These are phyloP conservation scores for Xanthia icteritia DNA, from an alignment of 2,888 invertebrate genomes.

Conservation along the genomic window DNA sequence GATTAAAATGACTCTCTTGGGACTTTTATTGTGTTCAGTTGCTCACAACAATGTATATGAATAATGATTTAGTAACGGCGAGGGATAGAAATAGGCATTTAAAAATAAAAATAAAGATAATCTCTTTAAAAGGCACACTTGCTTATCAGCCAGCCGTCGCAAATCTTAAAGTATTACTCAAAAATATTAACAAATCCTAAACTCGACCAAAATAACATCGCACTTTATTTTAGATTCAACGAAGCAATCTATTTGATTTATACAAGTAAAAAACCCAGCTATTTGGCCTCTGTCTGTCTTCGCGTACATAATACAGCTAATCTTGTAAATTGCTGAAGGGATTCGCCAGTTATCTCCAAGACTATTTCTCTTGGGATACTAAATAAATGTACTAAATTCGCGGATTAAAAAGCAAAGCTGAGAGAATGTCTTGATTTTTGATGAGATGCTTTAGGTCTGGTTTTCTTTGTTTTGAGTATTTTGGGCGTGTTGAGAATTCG, in stretches of 20 bases:
- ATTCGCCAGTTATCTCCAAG: constrained; percentile 61
- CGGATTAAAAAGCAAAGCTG: constrained; percentile 62
- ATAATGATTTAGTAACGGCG: not conserved
- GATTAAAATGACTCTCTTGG: constrained; percentile 7
- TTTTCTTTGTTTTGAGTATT: constrained; percentile 33
- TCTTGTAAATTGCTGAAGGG: constrained; percentile 65
- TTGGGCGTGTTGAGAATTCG: constrained; percentile 1
- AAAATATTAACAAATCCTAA: constrained; percentile 7
- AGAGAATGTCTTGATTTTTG: constrained; percentile 58
- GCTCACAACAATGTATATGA: not conserved
- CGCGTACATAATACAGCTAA: constrained; percentile 67
- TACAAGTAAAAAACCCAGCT: constrained; percentile 58
- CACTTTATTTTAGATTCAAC: constrained; percentile 61
- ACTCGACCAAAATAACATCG: constrained; percentile 42
- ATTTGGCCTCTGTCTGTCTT: constrained; percentile 63
- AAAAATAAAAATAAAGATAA: too few relatives aligned
- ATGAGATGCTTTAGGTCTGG: constrained; percentile 42
- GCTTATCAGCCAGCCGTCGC: not conserved
- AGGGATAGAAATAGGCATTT: not conserved
- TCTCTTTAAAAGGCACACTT: too few relatives aligned
- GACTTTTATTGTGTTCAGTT: not conserved
- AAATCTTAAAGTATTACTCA: not conserved
- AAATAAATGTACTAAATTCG: constrained; percentile 66
- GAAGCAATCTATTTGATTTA: constrained; percentile 64
- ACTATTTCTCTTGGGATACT: constrained; percentile 65